Conservation (phyloP, 2,888 invertebrate genomes). For the Ramazzottius varieornatus region DNA sequence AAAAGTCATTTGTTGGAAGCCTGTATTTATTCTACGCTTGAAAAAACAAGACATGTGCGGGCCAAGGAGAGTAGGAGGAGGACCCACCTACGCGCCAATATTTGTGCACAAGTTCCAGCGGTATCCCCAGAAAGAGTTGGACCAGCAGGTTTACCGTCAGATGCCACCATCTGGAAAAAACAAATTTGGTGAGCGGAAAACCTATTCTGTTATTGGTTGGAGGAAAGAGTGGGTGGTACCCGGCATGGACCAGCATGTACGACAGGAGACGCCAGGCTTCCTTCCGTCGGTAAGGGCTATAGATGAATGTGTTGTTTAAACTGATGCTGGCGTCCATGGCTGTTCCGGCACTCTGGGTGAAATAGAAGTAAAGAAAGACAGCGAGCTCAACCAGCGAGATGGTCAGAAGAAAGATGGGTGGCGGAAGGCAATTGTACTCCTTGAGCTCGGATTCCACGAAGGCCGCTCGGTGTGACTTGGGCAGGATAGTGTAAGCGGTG, state of each 20-base stretch:
- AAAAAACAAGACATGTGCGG: neutral
- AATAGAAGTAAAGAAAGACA: neutral
- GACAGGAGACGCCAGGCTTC: conserved; percentile 77
- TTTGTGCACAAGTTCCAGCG: conserved; percentile 80
- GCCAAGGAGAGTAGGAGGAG: neutral
- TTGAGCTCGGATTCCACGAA: conserved; percentile 44
- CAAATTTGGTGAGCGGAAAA: neutral
- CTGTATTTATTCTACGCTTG: too few relatives aligned
- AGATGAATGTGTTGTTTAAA: conserved; percentile 56
- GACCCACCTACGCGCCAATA: conserved; percentile 55
- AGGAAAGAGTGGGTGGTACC: conserved; percentile 20
- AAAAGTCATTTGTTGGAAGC: neutral
- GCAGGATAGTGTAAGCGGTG: conserved; percentile 24
- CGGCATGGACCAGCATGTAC: conserved; percentile 87
- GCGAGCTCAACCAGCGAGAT: conserved; percentile 60
- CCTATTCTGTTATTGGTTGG: neutral
- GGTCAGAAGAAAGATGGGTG: conserved; percentile 65
- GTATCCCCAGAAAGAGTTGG: conserved; percentile 70
- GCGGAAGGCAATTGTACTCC: conserved; percentile 68
- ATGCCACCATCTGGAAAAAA: conserved; percentile 42
- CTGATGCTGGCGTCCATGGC: conserved; percentile 31
- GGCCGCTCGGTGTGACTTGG: conserved; percentile 28
- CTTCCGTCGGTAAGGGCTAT: conserved; percentile 52
- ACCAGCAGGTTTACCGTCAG: conserved; percentile 65
- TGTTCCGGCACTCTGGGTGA: neutral